Percentiles rank a stretch among this genome's conserved stretches.
These are phyloP conservation scores for Ptilorrhoa leucosticta DNA, from an alignment of 2,113 vertebrate genomes.

Conservation along the genomic window DNA sequence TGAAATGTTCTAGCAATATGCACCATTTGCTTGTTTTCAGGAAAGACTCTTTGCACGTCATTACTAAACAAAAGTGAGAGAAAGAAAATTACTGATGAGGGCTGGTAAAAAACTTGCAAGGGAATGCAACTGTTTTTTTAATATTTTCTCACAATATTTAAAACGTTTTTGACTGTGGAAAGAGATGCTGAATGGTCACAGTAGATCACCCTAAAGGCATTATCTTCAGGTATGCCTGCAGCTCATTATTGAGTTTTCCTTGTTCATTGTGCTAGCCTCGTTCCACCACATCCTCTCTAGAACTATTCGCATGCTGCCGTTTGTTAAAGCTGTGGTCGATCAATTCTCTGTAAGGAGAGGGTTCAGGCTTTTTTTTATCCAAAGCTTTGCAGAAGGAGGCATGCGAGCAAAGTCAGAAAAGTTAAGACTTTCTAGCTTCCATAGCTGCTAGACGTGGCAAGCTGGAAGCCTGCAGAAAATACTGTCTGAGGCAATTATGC, in stretches of 20 bases:
- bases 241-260: not conserved
- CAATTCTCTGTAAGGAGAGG: not conserved
- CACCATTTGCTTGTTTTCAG: not conserved
- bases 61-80: not conserved
- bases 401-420: not conserved
- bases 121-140: rapidly evolving
- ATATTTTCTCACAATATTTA: not conserved
- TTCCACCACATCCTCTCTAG: not conserved
- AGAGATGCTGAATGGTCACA: not conserved
- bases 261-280: not conserved
- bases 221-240: not conserved
- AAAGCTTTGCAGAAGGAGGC: not conserved
- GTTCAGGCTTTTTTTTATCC: not conserved
- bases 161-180: not conserved
- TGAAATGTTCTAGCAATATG: not conserved
- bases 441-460: not conserved
- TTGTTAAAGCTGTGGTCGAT: not conserved
- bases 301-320: not conserved
- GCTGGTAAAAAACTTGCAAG: not conserved
- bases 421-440: not conserved
- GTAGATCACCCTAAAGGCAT: not conserved
- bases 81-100: not conserved
- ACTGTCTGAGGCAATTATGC: not conserved
- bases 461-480: not conserved
- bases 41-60: not conserved